These are phyloP conservation scores for Ophraella communa DNA, from an alignment of 2,888 invertebrate species.

Conservation along the genomic window DNA sequence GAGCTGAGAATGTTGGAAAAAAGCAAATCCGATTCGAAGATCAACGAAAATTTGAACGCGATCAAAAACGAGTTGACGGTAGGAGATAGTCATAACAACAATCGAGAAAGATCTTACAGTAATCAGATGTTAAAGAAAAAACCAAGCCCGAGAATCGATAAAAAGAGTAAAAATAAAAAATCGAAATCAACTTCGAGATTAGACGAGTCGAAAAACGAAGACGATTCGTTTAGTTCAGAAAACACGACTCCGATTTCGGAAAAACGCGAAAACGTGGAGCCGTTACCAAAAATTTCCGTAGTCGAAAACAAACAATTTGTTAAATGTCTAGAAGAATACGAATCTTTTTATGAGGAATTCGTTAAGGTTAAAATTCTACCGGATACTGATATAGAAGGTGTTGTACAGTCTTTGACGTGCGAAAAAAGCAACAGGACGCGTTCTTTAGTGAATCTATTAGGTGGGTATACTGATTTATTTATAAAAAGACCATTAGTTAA, in stretches of 20 bases:
- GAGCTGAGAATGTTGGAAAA: conserved; percentile 62
- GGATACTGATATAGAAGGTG: conserved; percentile 58
- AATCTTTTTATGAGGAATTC: conserved; percentile 55
- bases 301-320: conserved; percentile 58
- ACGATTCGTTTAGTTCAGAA: conserved; percentile 37
- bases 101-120: conserved; percentile 57
- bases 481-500: background rate
- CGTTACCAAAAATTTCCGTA: conserved; percentile 43
- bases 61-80: conserved; percentile 58
- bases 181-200: conserved; percentile 66
- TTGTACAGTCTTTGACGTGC: conserved; percentile 60
- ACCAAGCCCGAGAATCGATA: conserved; percentile 62
- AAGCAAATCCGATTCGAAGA: conserved; percentile 72
- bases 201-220: conserved; percentile 62
- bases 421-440: conserved; percentile 61
- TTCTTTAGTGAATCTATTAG: conserved; percentile 56
- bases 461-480: background rate
- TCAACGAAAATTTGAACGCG: conserved; percentile 60
- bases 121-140: conserved; percentile 60
- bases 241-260: conserved; percentile 27
- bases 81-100: conserved; percentile 46
- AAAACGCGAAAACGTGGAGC: conserved; percentile 33
- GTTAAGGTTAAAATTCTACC: conserved; percentile 61
- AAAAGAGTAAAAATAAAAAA: conserved; percentile 67
- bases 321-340: conserved; percentile 56